A percentile compares a stretch with the other conserved stretches of the same genome.
phyloP scores from a whole-genome alignment of 2,888 invertebrate genomes.

The Diabrotica balteata region DNA sequence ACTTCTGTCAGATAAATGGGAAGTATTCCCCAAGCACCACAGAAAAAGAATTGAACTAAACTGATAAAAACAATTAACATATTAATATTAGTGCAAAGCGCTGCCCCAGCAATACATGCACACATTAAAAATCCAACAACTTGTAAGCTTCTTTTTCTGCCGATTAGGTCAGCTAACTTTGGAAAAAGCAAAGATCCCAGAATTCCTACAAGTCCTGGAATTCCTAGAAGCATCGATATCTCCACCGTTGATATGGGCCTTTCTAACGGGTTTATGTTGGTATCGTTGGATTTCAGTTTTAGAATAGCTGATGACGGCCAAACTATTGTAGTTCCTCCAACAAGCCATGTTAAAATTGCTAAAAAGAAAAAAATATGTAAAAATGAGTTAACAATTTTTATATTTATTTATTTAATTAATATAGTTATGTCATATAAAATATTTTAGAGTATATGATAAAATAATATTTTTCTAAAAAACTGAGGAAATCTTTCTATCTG shows the following conservation, averaged over 20 bases:
- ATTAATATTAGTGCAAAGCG: slow-evolving; percentile 1
- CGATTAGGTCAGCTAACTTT: slow-evolving; percentile 12
- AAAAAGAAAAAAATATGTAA: not conserved
- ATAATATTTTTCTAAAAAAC: too few relatives aligned
- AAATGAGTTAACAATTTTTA: too few relatives aligned
- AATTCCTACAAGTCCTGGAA: not conserved
- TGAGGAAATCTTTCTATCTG: too few relatives aligned
- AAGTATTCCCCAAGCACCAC: slow-evolving; percentile 9
- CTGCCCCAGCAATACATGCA: slow-evolving; percentile 1
- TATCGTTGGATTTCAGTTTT: slow-evolving; percentile 16
- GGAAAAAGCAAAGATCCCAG: slow-evolving; percentile 9
- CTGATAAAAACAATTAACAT: not conserved
- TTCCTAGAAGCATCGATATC: slow-evolving; percentile 11
- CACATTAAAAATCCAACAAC: slow-evolving; percentile 5
- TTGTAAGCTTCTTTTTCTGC: slow-evolving; percentile 15
- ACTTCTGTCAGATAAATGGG: slow-evolving; percentile 18
- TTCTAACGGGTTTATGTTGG: slow-evolving; percentile 13
- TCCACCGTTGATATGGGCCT: slow-evolving; percentile 15
- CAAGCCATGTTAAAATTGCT: slow-evolving; percentile 9
- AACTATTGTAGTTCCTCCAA: slow-evolving; percentile 22
- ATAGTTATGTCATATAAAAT: too few relatives aligned
- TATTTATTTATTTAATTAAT: too few relatives aligned
- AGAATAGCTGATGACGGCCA: slow-evolving; percentile 37
- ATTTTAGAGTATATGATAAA: too few relatives aligned
- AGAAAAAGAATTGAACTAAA: not conserved